phyloP scores from a whole-genome alignment of 2,113 vertebrate genomes.

The Silurus meridionalis region DNA sequence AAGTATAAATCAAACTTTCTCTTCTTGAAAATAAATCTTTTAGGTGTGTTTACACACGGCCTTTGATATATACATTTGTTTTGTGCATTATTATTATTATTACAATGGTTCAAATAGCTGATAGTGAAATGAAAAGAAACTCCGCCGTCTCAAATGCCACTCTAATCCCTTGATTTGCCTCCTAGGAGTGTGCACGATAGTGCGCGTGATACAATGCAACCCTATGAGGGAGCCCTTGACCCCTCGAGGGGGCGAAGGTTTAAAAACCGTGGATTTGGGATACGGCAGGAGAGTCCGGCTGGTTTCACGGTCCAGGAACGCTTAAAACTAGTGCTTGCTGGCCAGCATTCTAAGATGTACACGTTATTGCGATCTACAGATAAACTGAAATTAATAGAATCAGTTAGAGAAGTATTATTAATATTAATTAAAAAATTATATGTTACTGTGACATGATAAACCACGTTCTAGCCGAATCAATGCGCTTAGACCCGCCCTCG shows the following conservation, averaged over 20 bases:
- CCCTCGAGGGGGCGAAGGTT: background rate
- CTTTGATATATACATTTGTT: background rate
- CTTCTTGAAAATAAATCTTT: background rate
- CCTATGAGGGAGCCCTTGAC: background rate
- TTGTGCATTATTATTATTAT: background rate
- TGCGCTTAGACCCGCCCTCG: slow-evolving; percentile 54
- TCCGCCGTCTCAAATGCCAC: background rate
- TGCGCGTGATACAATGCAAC: background rate
- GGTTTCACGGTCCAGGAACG: background rate
- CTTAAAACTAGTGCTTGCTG: slow-evolving; percentile 13
- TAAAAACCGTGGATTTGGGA: background rate
- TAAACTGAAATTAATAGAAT: background rate
- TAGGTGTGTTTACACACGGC: background rate
- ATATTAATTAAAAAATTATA: background rate
- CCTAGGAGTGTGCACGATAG: background rate
- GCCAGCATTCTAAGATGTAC: no score
- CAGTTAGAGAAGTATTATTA: background rate
- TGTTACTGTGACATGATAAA: slow-evolving; percentile 6
- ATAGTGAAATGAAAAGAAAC: slow-evolving; percentile 3
- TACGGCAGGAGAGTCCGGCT: background rate
- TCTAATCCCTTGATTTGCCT: no score
- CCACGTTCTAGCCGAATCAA: background rate
- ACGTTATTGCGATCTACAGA: background rate
- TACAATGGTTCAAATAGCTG: background rate
- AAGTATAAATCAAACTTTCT: background rate